A percentile compares a stretch with the other conserved stretches of the same genome.
phyloP scores from a whole-genome alignment of 2,888 invertebrate species.

The Horisme vitalbata region DNA sequence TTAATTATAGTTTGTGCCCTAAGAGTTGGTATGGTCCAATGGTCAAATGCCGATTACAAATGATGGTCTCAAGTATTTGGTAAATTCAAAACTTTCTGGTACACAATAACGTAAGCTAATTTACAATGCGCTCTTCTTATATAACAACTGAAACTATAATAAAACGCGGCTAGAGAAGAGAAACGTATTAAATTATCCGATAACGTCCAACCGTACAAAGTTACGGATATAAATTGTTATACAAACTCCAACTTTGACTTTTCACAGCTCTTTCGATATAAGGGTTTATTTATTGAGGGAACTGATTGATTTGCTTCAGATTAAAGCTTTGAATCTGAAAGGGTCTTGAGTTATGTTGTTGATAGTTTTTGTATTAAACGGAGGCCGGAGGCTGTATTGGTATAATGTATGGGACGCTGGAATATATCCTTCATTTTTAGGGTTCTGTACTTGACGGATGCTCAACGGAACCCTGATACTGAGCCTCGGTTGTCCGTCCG shows the following conservation, averaged over 20 bases:
- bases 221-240: slow-evolving; percentile 45
- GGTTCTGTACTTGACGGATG: too few relatives aligned
- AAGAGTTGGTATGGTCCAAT: too few relatives aligned
- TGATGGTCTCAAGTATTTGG: too few relatives aligned
- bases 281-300: slow-evolving; percentile 34
- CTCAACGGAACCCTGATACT: too few relatives aligned
- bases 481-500: too few relatives aligned
- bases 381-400: too few relatives aligned
- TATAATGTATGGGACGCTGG: too few relatives aligned
- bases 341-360: slow-evolving; percentile 19
- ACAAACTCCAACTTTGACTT: slow-evolving; percentile 38
- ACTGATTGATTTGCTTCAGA: slow-evolving; percentile 36
- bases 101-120: neutral
- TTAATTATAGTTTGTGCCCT: too few relatives aligned
- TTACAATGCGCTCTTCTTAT: neutral
- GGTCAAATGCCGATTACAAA: too few relatives aligned
- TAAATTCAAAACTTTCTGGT: too few relatives aligned
- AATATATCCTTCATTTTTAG: too few relatives aligned
- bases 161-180: slow-evolving; percentile 37
- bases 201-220: slow-evolving; percentile 46
- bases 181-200: slow-evolving; percentile 53
- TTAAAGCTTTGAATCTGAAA: slow-evolving; percentile 29
- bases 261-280: slow-evolving; percentile 37
- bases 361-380: slow-evolving; percentile 7
- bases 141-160: slow-evolving; percentile 37